Evolutionary conservation across 2,888 invertebrate species (phyloP), one percentile per base, ranked within the genome.

Genomic region (Argyra leucocephala): DNA sequence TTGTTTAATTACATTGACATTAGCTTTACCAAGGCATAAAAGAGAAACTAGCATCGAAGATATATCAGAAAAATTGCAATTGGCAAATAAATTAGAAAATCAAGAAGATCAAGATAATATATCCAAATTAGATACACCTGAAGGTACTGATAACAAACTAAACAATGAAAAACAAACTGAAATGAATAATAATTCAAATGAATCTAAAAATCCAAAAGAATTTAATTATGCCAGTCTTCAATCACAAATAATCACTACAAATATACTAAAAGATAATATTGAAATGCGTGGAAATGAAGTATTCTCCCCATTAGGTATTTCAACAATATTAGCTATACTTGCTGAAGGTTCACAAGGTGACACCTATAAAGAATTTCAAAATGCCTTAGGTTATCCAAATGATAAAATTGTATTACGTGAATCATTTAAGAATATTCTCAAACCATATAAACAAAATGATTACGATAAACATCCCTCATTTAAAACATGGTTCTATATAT

Each of bases 401-500:
- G 83, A 85, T 67, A 79, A 76, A 4, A 63, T 26, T 0, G 66
- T 68, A 4, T 65, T 78, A 23, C 69, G 78, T 73, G 67, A 70
- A 2, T 73, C 74, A 3, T 78, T 75, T 57, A 72, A 72, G 60
- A 66, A 69, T 2, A 71, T 78, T 22, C 63, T 79, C 61, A 67
- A 70, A 18, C 72, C 71, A 69, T 76, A 76, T 60, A 73, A 75
- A 67, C 71, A 73, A 37, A 68, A 70, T 9, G 67, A 73, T 0
- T 66, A 73, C 22, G 58, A 66, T 12, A 64, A 83, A 68, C 79
- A 81, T 66, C 86, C 86, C 1, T 85, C 86, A 69, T 79, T 87
- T 69, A 85, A 85, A 73, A 86, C 85, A 71, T 87, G 84, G 81
- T 83, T 87, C 72, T 87, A 87, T 71, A 83, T 87, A 7, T 87